A percentile compares a stretch with the other conserved stretches of the same genome.
These are phyloP conservation scores for Poicephalus gulielmi DNA, from an alignment of 2,113 vertebrate genomes.

Conservation along the genomic window DNA sequence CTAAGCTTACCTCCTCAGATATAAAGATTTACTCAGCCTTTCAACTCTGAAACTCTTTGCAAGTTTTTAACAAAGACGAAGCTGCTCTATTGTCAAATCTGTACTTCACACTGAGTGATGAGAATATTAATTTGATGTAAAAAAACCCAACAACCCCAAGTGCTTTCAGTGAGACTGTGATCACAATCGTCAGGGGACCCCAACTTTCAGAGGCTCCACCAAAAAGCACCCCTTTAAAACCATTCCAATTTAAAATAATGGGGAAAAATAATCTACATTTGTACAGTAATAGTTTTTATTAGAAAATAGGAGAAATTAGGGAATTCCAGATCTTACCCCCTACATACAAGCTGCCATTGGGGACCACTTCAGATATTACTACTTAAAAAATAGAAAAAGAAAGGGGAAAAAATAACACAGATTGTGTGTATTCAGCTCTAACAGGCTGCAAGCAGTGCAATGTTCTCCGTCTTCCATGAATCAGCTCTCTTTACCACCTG, in stretches of 20 bases:
- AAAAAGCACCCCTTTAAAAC: slow-evolving; percentile 31
- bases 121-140: slow-evolving; percentile 73
- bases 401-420: background rate
- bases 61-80: slow-evolving; percentile 73
- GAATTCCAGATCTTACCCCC: slow-evolving; percentile 22
- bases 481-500: background rate
- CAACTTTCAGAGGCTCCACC: background rate
- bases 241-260: background rate
- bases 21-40: slow-evolving; percentile 67
- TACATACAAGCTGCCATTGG: slow-evolving; percentile 4
- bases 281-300: slow-evolving; percentile 30
- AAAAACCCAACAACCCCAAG: background rate
- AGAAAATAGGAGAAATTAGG: slow-evolving; percentile 45
- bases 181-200: slow-evolving; percentile 30
- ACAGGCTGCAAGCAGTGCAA: background rate
- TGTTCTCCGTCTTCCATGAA: background rate
- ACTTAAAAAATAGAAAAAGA: background rate
- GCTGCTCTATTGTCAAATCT: slow-evolving; percentile 57
- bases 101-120: slow-evolving; percentile 37
- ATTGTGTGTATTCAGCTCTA: background rate
- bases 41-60: slow-evolving; percentile 62
- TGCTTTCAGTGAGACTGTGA: slow-evolving; percentile 19
- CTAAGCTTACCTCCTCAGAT: slow-evolving; percentile 67
- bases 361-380: slow-evolving; percentile 39
- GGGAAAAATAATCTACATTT: background rate